A percentile compares a stretch with the other conserved stretches of the same genome.
These are phyloP conservation scores for Agelastica alni DNA, from an alignment of 2,888 invertebrate genomes.

Conservation along the genomic window DNA sequence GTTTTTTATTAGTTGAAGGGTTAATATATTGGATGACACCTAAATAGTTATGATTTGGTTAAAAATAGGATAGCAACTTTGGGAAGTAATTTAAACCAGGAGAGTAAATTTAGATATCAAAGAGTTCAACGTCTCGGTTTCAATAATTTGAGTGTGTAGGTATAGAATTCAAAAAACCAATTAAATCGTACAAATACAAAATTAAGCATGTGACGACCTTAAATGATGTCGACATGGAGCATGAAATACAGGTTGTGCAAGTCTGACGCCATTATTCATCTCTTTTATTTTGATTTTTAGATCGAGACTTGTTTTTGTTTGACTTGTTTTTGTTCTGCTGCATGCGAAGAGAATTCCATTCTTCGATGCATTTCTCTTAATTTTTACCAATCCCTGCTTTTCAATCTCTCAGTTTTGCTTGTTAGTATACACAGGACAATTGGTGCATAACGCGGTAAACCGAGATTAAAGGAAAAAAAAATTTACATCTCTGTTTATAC, in stretches of 20 bases:
- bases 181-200: constrained; percentile 43
- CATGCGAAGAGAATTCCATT: constrained; percentile 56
- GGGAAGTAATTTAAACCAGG: too few species aligned
- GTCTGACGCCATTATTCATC: constrained; percentile 58
- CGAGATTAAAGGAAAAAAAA: too few species aligned
- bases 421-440: too few species aligned
- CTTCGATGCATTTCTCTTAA: constrained; percentile 53
- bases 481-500: too few species aligned
- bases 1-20: too few species aligned
- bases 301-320: constrained; percentile 45
- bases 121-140: too few species aligned
- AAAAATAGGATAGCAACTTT: too few species aligned
- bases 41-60: too few species aligned
- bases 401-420: constrained; percentile 42
- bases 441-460: too few species aligned
- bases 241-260: constrained; percentile 58
- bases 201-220: constrained; percentile 55
- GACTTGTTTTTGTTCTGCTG: constrained; percentile 43
- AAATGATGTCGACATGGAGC: constrained; percentile 57
- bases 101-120: too few species aligned
- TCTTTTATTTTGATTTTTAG: constrained; percentile 57
- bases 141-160: too few species aligned
- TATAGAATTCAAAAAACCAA: constrained; percentile 4
- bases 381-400: constrained; percentile 49
- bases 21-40: too few species aligned